Percentiles rank a stretch among this genome's conserved stretches.
These are phyloP conservation scores for Talpa occidentalis DNA, from an alignment of 2,113 vertebrate species.

Conservation along the genomic window DNA sequence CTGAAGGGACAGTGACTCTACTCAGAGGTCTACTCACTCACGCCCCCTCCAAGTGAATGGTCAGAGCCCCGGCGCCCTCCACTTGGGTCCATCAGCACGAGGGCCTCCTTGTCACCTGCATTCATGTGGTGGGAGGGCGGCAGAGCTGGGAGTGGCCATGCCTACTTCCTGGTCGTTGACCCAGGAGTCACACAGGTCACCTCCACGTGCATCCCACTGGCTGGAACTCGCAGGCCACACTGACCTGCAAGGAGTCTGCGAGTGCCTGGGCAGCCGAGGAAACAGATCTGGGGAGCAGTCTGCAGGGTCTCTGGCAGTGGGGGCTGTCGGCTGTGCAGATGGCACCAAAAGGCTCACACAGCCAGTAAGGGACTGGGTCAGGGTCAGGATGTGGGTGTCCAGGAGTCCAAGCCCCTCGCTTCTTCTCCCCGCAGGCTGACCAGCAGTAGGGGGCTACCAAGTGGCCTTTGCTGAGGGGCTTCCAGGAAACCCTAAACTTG, in stretches of 20 bases:
- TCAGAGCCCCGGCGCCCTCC: background rate
- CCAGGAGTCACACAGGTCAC: accelerated
- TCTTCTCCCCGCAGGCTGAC: too few relatives aligned
- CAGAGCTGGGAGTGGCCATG: background rate
- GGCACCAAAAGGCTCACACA: background rate
- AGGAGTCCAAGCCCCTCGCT: background rate
- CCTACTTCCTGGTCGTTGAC: too few relatives aligned
- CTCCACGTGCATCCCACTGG: background rate
- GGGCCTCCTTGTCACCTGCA: background rate
- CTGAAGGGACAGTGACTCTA: accelerated
- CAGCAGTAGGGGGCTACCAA: background rate
- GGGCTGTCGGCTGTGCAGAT: background rate
- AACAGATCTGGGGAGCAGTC: background rate
- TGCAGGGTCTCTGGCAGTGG: background rate
- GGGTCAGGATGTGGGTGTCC: background rate
- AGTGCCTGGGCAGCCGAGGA: background rate
- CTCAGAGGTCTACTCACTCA: background rate
- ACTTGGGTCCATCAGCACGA: too few relatives aligned
- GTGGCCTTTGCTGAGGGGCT: background rate
- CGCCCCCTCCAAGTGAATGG: too few relatives aligned
- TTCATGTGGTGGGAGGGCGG: background rate
- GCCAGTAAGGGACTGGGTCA: background rate
- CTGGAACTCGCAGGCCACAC: background rate
- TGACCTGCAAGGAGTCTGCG: accelerated
- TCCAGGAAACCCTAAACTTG: background rate